These are phyloP conservation scores for Zaprionus ghesquierei DNA, from an alignment of 1,140 invertebrate species.

Conservation along the genomic window DNA sequence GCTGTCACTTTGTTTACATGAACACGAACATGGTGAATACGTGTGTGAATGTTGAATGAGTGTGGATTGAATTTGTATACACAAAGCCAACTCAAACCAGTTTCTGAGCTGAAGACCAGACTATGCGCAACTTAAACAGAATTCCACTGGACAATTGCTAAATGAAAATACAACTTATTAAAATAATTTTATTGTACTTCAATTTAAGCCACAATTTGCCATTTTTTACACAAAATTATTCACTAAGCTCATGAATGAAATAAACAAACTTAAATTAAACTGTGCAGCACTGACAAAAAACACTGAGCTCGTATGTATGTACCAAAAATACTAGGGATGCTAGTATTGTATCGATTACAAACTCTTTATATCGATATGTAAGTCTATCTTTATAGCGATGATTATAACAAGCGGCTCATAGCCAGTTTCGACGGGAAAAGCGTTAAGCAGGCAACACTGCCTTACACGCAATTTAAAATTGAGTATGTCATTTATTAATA, in stretches of 20 bases:
- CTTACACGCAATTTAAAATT: too few species aligned
- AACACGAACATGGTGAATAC: conserved; percentile 13
- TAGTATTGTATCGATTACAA: neutral
- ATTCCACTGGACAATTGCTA: conserved; percentile 1
- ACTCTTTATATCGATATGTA: neutral
- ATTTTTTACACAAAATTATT: conserved; percentile 5
- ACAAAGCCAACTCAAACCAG: conserved; percentile 42
- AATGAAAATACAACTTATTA: neutral
- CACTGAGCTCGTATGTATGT: conserved; percentile 34
- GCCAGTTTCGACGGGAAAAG: too few species aligned
- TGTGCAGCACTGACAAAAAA: conserved; percentile 31
- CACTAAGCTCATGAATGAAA: conserved; percentile 14
- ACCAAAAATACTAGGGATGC: conserved; percentile 23
- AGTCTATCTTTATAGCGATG: neutral
- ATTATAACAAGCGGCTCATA: too few species aligned
- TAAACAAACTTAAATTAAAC: conserved; percentile 39
- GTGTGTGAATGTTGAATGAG: conserved; percentile 26
- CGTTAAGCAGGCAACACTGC: too few species aligned
- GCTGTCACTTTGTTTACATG: conserved; percentile 32
- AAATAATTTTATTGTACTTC: neutral
- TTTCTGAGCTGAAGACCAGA: conserved; percentile 30
- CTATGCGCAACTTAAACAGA: conserved; percentile 15
- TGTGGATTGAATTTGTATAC: conserved; percentile 18
- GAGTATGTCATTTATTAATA: too few species aligned
- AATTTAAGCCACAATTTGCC: neutral